phyloP scores from a whole-genome alignment of 2,797 vertebrate species.

The Phalloptychus januarius region DNA sequence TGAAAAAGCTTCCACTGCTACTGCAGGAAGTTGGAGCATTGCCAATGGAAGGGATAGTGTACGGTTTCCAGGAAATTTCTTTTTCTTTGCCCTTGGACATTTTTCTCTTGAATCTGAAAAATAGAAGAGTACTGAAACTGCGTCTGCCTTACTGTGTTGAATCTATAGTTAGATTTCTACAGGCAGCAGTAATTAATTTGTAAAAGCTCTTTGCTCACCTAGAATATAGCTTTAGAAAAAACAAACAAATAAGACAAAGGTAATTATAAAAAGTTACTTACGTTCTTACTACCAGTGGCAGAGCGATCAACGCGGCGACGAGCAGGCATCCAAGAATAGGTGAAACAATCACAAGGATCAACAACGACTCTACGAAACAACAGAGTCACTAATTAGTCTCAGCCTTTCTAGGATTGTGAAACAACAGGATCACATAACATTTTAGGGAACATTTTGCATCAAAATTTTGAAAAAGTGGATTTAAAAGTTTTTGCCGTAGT shows the following conservation, averaged over 20 bases:
- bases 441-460: background rate
- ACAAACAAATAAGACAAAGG: background rate
- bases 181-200: background rate
- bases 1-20: background rate
- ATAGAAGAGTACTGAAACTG: background rate
- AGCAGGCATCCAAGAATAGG: conserved; percentile 61
- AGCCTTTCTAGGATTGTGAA: background rate
- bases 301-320: conserved; percentile 47
- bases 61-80: background rate
- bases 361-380: conserved; percentile 54
- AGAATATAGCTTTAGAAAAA: background rate
- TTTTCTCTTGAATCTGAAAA: conserved; percentile 54
- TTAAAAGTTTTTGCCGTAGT: no score
- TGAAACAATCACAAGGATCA: conserved; percentile 53
- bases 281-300: conserved; percentile 37
- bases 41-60: conserved; percentile 12
- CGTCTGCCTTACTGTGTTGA: background rate
- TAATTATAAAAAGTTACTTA: conserved; percentile 28
- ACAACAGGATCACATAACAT: background rate
- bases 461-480: background rate
- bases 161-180: background rate
- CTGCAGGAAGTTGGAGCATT: conserved; percentile 17
- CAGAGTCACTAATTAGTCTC: background rate
- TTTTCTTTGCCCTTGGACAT: conserved; percentile 13
- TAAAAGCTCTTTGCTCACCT: background rate